Percentiles rank a stretch among this genome's conserved stretches.
phyloP scores from a whole-genome alignment of 2,888 invertebrate species.

The Scelioninae gen. 2 region DNA sequence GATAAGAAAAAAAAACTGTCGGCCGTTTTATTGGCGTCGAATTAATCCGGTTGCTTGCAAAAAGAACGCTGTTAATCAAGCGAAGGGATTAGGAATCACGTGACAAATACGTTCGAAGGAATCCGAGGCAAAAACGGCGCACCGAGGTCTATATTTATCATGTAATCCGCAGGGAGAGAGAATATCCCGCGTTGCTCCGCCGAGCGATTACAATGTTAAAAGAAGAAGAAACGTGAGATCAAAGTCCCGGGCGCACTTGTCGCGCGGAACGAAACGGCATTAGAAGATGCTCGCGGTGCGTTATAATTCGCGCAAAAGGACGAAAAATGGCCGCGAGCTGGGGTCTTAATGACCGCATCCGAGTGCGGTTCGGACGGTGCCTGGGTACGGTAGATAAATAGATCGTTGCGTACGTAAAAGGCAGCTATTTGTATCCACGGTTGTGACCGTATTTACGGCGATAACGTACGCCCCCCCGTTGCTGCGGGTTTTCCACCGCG shows the following conservation, averaged over 20 bases:
- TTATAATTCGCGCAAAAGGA: slow-evolving; percentile 58
- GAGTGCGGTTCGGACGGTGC: slow-evolving; percentile 60
- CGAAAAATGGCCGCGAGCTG: slow-evolving; percentile 28
- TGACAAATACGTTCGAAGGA: slow-evolving; percentile 17
- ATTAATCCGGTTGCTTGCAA: slow-evolving; percentile 14
- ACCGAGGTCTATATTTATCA: slow-evolving; percentile 22
- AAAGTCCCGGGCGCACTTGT: slow-evolving; percentile 12
- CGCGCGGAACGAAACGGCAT: slow-evolving; percentile 24
- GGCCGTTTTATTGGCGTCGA: background rate
- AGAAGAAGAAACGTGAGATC: slow-evolving; percentile 11
- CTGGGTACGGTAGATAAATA: slow-evolving; percentile 53
- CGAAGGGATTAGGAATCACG: slow-evolving; percentile 24
- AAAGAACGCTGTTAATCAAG: slow-evolving; percentile 1
- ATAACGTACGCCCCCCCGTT: slow-evolving; percentile 51
- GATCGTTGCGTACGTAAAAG: slow-evolving; percentile 61
- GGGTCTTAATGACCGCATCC: slow-evolving; percentile 34
- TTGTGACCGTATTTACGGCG: slow-evolving; percentile 53
- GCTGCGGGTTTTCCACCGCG: slow-evolving; percentile 13
- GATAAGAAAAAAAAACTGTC: too few species aligned
- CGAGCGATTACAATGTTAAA: slow-evolving; percentile 16
- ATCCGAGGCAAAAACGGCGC: slow-evolving; percentile 13
- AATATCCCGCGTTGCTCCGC: background rate
- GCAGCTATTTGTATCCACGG: slow-evolving; percentile 36
- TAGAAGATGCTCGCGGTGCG: slow-evolving; percentile 51
- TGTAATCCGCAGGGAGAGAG: slow-evolving; percentile 9